phyloP scores from a whole-genome alignment of 1,140 invertebrate species.

The Nomia melanderi region DNA sequence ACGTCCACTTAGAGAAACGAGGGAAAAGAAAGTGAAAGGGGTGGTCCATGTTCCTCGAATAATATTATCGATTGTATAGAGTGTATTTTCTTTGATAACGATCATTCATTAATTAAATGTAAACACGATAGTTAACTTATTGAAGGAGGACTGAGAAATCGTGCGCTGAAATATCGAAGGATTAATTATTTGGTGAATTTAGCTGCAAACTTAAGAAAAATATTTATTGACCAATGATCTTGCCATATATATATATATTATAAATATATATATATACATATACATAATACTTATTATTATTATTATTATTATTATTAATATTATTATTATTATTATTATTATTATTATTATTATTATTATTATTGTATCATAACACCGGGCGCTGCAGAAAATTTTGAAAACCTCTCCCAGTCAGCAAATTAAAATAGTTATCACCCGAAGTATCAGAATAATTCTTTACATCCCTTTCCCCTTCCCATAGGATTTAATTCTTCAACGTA shows the following conservation, averaged over 20 bases:
- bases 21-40: background rate
- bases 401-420: constrained; percentile 57
- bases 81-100: constrained; percentile 28
- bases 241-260: constrained; percentile 67
- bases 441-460: constrained; percentile 60
- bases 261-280: constrained; percentile 51
- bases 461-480: constrained; percentile 27
- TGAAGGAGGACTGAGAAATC: background rate
- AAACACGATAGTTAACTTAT: constrained; percentile 28
- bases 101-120: background rate
- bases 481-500: background rate
- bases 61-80: constrained; percentile 28
- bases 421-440: constrained; percentile 64
- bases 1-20: background rate
- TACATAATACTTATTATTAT: constrained; percentile 42
- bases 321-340: constrained; percentile 26
- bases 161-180: constrained; percentile 3
- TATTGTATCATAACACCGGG: constrained; percentile 66
- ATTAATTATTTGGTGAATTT: constrained; percentile 67
- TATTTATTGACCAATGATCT: constrained; percentile 76
- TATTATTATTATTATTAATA: constrained; percentile 60
- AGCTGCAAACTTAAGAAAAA: constrained; percentile 63
- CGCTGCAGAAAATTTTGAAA: constrained; percentile 64
- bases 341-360: constrained; percentile 51
- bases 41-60: constrained; percentile 48